These are phyloP conservation scores for Luperina testacea DNA, from an alignment of 2,888 invertebrate species.

Conservation along the genomic window DNA sequence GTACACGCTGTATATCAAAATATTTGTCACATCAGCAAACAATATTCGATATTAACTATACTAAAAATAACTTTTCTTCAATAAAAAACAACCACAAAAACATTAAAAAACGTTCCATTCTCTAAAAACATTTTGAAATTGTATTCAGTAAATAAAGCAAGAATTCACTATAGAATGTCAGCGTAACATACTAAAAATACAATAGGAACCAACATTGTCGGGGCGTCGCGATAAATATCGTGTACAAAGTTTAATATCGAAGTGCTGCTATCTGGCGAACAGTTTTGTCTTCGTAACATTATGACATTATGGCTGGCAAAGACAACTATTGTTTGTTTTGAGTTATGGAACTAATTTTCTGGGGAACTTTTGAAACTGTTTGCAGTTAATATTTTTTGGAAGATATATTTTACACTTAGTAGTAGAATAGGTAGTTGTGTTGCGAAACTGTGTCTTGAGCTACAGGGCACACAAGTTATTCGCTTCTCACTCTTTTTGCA, in stretches of 20 bases:
- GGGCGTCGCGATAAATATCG: slow-evolving; percentile 49
- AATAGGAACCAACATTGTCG: slow-evolving; percentile 50
- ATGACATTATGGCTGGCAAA: slow-evolving; percentile 50
- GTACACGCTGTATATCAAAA: not conserved
- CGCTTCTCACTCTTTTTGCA: not conserved
- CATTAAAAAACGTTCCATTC: slow-evolving; percentile 22
- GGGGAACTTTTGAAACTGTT: slow-evolving; percentile 33
- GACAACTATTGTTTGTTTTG: slow-evolving; percentile 58
- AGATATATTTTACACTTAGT: slow-evolving; percentile 8
- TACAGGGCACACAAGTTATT: not conserved
- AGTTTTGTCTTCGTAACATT: slow-evolving; percentile 56
- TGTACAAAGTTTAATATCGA: slow-evolving; percentile 60
- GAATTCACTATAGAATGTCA: slow-evolving; percentile 32
- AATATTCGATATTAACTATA: not conserved
- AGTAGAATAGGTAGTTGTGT: not conserved
- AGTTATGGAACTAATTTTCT: slow-evolving; percentile 58
- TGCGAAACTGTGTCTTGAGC: too few species aligned
- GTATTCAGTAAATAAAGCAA: slow-evolving; percentile 47
- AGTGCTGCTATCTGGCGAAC: slow-evolving; percentile 47
- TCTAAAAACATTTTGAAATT: slow-evolving; percentile 34
- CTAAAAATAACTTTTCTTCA: not conserved
- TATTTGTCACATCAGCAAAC: not conserved
- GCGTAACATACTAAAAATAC: slow-evolving; percentile 46
- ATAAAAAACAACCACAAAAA: not conserved
- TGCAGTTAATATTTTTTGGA: slow-evolving; percentile 37